Evolutionary conservation across 30 jellyfish, hydroid and myxozoan genomes (phyloP).

Genomic region (Aurelia sp.): DNA sequence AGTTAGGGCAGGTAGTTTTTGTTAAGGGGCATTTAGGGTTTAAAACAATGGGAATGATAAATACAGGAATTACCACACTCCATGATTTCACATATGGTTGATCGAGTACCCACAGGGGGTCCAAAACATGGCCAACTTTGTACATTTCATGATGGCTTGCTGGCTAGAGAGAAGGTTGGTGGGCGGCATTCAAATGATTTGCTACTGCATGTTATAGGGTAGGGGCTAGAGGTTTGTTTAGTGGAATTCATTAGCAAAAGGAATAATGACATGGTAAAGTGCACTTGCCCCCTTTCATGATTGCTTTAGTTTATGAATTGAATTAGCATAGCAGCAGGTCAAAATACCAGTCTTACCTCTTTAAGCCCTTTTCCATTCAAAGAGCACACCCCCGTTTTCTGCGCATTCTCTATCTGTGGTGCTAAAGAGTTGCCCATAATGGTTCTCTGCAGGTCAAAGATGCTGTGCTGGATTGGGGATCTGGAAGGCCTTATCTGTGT

Average conservation of each 20-base stretch:
- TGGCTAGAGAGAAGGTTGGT: no score
- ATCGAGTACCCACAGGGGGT: no score
- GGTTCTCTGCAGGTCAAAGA: neutral
- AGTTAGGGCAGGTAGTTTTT: no score
- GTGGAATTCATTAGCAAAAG: neutral
- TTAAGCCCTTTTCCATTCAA: constrained; percentile 88
- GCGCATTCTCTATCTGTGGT: constrained; percentile 97
- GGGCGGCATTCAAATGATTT: no score
- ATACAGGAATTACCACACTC: no score
- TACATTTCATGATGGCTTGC: no score
- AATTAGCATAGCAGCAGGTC: neutral
- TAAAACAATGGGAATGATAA: no score
- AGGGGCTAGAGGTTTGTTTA: neutral
- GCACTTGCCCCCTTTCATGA: neutral
- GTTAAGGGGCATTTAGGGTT: no score
- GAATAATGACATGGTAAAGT: neutral
- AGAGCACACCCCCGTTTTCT: constrained; percentile 97
- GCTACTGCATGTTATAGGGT: neutral
- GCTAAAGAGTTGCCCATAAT: constrained; percentile 93
- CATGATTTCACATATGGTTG: no score
- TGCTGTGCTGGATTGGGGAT: neutral
- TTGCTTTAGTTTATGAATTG: no score
- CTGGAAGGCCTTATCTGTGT: neutral
- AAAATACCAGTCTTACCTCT: constrained; percentile 65
- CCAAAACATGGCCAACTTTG: no score